Percentiles rank a stretch among this genome's conserved stretches.
phyloP scores from a whole-genome alignment of 2,797 vertebrate genomes.

The Gadopsis marmoratus region DNA sequence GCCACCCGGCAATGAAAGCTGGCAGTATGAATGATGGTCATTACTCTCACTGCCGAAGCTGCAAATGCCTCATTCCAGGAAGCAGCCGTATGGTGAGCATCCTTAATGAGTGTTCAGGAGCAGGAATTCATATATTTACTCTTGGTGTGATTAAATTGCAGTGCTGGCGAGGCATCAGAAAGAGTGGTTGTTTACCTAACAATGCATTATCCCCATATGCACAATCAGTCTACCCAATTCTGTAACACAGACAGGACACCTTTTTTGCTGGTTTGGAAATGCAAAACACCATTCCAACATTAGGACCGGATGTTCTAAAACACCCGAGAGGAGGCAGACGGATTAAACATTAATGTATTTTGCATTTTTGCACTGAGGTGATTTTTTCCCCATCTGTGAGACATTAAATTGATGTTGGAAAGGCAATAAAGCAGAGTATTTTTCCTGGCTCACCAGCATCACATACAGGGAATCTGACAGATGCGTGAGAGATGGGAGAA shows the following conservation, averaged over 20 bases:
- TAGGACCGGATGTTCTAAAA: constrained; percentile 37
- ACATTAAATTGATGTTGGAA: constrained; percentile 60
- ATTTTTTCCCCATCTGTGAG: constrained; percentile 29
- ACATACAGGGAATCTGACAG: constrained; percentile 54
- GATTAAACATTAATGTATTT: constrained; percentile 62
- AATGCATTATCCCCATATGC: constrained; percentile 53
- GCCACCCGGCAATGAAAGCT: constrained; percentile 62
- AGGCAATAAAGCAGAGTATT: constrained; percentile 56
- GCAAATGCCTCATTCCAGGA: constrained; percentile 72
- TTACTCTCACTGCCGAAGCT: constrained; percentile 63
- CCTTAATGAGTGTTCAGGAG: constrained; percentile 69
- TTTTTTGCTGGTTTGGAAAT: constrained; percentile 29
- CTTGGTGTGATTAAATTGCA: constrained; percentile 69
- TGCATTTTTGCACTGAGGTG: constrained; percentile 59
- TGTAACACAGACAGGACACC: constrained; percentile 12
- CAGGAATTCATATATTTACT: constrained; percentile 75
- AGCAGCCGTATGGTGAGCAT: constrained; percentile 67
- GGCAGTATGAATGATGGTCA: constrained; percentile 75
- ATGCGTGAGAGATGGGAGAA: constrained; percentile 50
- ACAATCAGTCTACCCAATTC: constrained; percentile 52
- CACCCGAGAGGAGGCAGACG: constrained; percentile 33
- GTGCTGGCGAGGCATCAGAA: constrained; percentile 49
- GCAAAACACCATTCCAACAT: constrained; percentile 42
- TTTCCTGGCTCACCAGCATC: constrained; percentile 35
- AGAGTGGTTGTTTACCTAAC: constrained; percentile 68